Base-by-base conservation (phyloP, 2,113 vertebrate genomes). In the Meles meles region DNA sequence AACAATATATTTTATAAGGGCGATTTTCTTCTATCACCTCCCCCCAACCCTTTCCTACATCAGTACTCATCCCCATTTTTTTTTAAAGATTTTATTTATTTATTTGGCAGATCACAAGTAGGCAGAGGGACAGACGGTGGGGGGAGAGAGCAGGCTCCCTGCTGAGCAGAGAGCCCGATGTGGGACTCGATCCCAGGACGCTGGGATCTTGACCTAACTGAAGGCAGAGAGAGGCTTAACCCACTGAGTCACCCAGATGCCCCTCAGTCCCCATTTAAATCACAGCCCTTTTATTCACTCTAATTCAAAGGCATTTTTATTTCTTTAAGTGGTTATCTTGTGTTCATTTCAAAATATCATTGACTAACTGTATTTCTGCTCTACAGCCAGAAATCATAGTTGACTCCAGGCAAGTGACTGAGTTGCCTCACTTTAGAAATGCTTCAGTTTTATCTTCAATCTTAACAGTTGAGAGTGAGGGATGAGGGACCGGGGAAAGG, bases 291-390 rank as follows among this genome's bases (percentile, higher is more conserved):
- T 94, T 47, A n/a, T 42, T 69, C 10, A 7, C 49, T 83, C 82
- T 42, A 20, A 37, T 59, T 83, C 18, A 42, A 49, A 79, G 69
- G 17, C 80, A 44, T 81, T 94, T 93, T 89, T 89, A 29, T 93
- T 69, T 96, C 47, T 72, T 85, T 84, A 39, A 85, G 87, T 90
- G 25, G 15, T 6, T 84, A 90, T 31, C 61, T 83, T 3, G 1
- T 81, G 42, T 83, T 94, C 42, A 84, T 79, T 86, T 89, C 55
- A 90, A 80, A 34, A 18, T 84, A 44, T 94, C 55, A 39, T 65
- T 90, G 88, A 92, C 61, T 59, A 95, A 29, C 67, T 83, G 13
- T 76, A 25, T 94, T 95, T 95, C 69, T 97, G 44, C 71, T 93
- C 57, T 95, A 67, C 65, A 97, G 63, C 57, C 84, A 96, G 71